A percentile compares a stretch with the other conserved stretches of the same genome.
Conservation (phyloP, 1,140 invertebrate species). For the Drosophila burlai region DNA sequence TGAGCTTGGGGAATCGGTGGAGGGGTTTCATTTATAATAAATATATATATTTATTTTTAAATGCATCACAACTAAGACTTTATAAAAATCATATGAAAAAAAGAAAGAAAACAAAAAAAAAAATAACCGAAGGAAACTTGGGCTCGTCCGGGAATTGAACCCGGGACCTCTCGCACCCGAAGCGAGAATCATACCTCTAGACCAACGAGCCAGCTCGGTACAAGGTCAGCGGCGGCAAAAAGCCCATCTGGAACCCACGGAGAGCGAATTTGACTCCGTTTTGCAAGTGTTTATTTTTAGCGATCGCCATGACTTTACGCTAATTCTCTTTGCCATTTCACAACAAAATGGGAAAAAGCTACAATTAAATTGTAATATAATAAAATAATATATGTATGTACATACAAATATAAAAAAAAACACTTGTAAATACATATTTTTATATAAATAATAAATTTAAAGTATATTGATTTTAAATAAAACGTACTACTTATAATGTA, state of each 20-base stretch:
- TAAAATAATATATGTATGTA: background rate
- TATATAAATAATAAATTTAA: background rate
- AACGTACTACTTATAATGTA: too few species aligned
- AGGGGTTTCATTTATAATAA: background rate
- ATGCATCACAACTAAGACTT: background rate
- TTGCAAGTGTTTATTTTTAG: conserved; percentile 4
- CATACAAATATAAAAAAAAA: background rate
- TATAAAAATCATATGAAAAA: background rate
- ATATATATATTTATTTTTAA: background rate
- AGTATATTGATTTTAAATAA: too few species aligned
- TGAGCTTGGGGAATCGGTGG: background rate
- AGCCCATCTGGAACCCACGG: background rate
- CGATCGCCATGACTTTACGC: background rate
- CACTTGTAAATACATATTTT: background rate
- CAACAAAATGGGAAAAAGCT: background rate
- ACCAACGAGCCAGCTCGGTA: conserved; percentile 66
- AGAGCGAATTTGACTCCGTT: background rate
- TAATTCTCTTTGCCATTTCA: background rate
- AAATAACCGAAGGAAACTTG: conserved; percentile 54
- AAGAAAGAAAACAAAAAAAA: background rate
- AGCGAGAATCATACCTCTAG: conserved; percentile 86
- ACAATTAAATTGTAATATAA: background rate
- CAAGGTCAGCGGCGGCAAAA: background rate
- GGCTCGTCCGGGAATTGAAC: conserved; percentile 93
- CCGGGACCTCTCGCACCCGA: conserved; percentile 93